A percentile compares a stretch with the other conserved stretches of the same genome.
Evolutionary conservation across 2,113 vertebrate genomes (phyloP).

Genomic region (Axis porcinus): DNA sequence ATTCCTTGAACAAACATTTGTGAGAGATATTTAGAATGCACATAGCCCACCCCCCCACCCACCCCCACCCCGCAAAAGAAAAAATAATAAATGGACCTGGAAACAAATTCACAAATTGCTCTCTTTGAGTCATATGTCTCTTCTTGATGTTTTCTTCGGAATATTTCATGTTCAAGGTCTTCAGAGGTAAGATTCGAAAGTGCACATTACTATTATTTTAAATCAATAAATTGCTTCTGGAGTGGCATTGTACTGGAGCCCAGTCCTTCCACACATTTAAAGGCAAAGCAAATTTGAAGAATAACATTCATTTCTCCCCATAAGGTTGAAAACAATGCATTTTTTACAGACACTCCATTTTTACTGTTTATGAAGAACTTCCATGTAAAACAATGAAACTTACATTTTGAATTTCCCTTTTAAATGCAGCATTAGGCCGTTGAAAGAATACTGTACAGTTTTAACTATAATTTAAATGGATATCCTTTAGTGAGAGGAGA

Average conservation of each 20-base stretch:
- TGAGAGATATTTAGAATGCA: background rate
- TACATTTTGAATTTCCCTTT: background rate
- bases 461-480: background rate
- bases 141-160: constrained; percentile 13
- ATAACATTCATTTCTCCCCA: background rate
- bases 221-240: background rate
- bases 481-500: background rate
- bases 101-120: background rate
- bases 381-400: background rate
- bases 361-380: background rate
- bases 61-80: too few relatives aligned
- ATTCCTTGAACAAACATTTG: background rate
- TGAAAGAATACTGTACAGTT: background rate
- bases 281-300: constrained; percentile 43
- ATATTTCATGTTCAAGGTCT: background rate
- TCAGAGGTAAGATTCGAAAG: background rate
- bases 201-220: background rate
- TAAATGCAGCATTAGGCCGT: background rate
- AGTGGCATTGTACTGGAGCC: background rate
- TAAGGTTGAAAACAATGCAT: constrained; percentile 33
- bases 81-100: background rate
- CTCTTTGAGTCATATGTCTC: background rate
- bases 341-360: background rate
- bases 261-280: background rate
- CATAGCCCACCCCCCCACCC: too few relatives aligned